These are phyloP conservation scores for Leucoraja ocellata DNA, from an alignment of 2,797 vertebrate species.

Conservation along the genomic window DNA sequence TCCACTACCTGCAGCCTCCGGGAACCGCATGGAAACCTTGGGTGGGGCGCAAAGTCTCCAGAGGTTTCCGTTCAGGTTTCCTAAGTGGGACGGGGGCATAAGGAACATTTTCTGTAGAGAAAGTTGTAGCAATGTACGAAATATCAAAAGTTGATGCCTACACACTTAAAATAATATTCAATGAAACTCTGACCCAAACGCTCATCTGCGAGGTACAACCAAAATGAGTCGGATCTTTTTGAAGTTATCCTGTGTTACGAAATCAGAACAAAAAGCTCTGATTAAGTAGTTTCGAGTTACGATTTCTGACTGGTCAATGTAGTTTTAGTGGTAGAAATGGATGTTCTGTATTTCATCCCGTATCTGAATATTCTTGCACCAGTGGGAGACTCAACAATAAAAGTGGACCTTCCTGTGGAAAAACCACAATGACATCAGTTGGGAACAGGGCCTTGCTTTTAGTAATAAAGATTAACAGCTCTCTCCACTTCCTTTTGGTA, in stretches of 20 bases:
- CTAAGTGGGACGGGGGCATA: too few relatives aligned
- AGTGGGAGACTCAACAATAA: neutral
- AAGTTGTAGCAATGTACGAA: neutral
- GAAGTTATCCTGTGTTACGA: neutral
- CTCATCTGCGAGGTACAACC: neutral
- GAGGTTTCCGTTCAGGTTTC: too few relatives aligned
- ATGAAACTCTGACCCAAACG: too few relatives aligned
- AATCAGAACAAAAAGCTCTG: neutral
- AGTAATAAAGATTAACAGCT: neutral
- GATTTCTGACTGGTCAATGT: neutral
- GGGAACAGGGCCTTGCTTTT: neutral
- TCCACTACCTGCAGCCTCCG: too few relatives aligned
- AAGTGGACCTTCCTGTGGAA: neutral
- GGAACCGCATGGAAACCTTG: too few relatives aligned
- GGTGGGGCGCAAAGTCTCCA: too few relatives aligned
- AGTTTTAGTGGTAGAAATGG: neutral
- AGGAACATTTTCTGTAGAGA: neutral
- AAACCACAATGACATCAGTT: neutral
- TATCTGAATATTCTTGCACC: conserved; percentile 17
- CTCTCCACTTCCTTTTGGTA: neutral
- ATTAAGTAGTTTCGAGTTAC: neutral
- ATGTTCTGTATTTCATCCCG: neutral
- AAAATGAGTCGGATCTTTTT: neutral
- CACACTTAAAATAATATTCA: neutral
- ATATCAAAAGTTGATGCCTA: neutral